Conservation (phyloP, 2,797 vertebrate species). For the Gambusia yucatana region DNA sequence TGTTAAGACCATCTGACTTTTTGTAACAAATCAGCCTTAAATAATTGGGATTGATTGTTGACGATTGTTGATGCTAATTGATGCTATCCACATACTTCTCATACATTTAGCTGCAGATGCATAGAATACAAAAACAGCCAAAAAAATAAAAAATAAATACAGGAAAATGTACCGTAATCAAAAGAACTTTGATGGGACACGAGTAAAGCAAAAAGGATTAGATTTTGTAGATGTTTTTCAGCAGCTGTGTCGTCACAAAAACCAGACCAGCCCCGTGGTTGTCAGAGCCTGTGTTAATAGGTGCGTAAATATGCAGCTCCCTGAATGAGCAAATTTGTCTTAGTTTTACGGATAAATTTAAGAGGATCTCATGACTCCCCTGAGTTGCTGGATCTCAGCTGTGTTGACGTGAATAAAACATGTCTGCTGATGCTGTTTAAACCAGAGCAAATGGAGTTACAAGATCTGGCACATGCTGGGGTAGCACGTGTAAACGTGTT, state of each 20-base stretch:
- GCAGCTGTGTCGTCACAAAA: slow-evolving; percentile 21
- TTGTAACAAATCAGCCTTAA: background rate
- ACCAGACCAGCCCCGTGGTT: slow-evolving; percentile 17
- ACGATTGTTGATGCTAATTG: background rate
- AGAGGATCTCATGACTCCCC: slow-evolving; percentile 14
- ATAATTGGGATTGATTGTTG: background rate
- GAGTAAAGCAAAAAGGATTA: slow-evolving; percentile 41
- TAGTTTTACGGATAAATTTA: slow-evolving; percentile 12
- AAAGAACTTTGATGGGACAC: background rate
- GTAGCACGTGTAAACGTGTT: slow-evolving; percentile 67
- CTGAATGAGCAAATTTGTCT: slow-evolving; percentile 3
- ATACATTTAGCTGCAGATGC: background rate
- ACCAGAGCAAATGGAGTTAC: slow-evolving; percentile 66
- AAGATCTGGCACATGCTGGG: slow-evolving; percentile 67
- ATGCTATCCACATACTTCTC: background rate
- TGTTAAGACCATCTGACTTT: background rate
- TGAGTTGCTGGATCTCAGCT: slow-evolving; percentile 45
- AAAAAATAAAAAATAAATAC: background rate
- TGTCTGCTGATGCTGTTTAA: slow-evolving; percentile 58
- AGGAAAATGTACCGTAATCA: background rate
- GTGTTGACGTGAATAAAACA: slow-evolving; percentile 75
- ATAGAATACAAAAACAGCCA: background rate
- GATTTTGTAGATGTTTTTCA: slow-evolving; percentile 36
- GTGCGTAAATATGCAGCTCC: slow-evolving; percentile 11
- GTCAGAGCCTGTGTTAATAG: no score